Conservation (phyloP, 1,140 invertebrate genomes). For the Episyrphus balteatus region DNA sequence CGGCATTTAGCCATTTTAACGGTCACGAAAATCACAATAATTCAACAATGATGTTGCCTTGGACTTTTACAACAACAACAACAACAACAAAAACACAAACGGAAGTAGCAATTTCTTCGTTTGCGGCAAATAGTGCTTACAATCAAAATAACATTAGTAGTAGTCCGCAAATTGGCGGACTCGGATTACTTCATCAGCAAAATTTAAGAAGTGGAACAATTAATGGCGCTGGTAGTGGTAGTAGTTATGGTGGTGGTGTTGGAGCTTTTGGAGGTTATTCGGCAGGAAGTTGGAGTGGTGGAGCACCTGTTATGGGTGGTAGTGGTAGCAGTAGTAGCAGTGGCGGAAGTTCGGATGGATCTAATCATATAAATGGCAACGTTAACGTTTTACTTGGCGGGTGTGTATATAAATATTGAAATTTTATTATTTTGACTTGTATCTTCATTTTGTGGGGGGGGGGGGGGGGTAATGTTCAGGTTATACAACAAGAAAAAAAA, state of each 20-base stretch:
- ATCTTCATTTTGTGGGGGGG: too few relatives aligned
- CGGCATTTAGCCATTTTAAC: constrained; percentile 21
- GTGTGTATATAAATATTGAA: constrained; percentile 30
- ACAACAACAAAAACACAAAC: not conserved
- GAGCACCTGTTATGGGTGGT: not conserved
- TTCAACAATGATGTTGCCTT: not conserved
- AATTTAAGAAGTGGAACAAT: constrained; percentile 13
- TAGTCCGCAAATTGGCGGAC: constrained; percentile 16
- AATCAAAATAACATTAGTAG: too few relatives aligned
- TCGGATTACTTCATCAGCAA: constrained; percentile 32
- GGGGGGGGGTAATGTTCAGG: too few relatives aligned
- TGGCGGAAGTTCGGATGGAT: not conserved
- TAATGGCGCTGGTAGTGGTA: constrained; percentile 16
- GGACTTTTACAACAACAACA: not conserved
- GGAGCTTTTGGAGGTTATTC: constrained; percentile 19
- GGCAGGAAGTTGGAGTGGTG: constrained; percentile 7
- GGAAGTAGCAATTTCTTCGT: too few relatives aligned
- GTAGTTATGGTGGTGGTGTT: constrained; percentile 11
- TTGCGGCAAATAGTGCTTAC: too few relatives aligned
- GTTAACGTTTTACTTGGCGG: constrained; percentile 52
- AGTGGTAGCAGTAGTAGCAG: not conserved
- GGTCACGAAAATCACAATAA: constrained; percentile 14
- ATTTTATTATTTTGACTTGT: too few relatives aligned
- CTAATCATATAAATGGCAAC: constrained; percentile 42
- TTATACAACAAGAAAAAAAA: too few relatives aligned